Evolutionary conservation across 2,888 invertebrate genomes (phyloP), one percentile per base, ranked within the genome.

Genomic region (Andrena dorsata): DNA sequence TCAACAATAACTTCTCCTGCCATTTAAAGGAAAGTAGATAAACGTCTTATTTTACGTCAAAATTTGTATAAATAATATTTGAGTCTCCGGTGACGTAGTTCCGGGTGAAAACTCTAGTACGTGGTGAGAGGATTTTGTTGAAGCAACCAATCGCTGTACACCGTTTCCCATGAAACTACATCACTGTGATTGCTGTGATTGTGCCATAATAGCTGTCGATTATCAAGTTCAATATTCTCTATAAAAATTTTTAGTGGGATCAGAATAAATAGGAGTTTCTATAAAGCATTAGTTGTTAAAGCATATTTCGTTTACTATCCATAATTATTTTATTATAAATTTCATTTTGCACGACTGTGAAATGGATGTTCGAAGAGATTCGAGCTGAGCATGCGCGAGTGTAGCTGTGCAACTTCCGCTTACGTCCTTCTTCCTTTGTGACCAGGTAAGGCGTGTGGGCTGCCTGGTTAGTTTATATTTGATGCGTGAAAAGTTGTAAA

Each of bases 1-100:
- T 99, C 99, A 0, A 99, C 99, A 79, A 98, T 95, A 77, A 98
- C 98, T 96, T 98, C 98, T 35, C 97, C 97, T 76, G 97, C 96
- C 96, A 96, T 96, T 83, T 70, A 58, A n/a, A 0, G n/a, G 13
- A 32, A 58, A 26, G 23, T 56, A 0, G 16, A 63, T 13, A 47
- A 64, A 7, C 26, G 23, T 49, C 16, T 5, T 28, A 16, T 16
- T 30, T 6, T 20, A 56, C 13, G 20, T 60, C 53, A 65, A 5
- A 2, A 2, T 13, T 26, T 13, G 41, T 41, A 41, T 16, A 58
- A 58, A 30, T 16, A 28, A 41, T n/a, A 10, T 68, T 78, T 41
- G 23, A 75, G 66, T 63, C 26, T 28, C 8, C 1, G 1, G 4
- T 49, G 28, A 53, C 58, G 32, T 28, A 73, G 0, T 41, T 41